Base-by-base conservation (phyloP, 2,797 vertebrate genomes). In the Spondyliosoma cantharus region DNA sequence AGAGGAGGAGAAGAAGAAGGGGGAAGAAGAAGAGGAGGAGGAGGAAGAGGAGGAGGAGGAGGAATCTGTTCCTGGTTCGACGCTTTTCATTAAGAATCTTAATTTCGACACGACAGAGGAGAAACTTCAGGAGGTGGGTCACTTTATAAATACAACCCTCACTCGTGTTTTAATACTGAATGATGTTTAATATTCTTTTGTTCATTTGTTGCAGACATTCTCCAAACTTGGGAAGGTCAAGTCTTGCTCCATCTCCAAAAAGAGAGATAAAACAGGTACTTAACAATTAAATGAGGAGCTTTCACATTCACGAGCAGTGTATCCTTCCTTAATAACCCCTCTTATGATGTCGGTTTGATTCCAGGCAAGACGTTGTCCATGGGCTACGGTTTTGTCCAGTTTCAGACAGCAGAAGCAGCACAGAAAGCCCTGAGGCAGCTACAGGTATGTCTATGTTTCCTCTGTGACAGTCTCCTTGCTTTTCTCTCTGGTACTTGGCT, bases 321-420 rank as follows among this genome's bases (percentile, higher is more conserved):
- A 19, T 46, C 37, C 9, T 2, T 37, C 37, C 37, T 42, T 25
- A 42, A 70, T 15, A 19, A 19, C 29, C 9, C 9, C 6, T 3
- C 2, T 25, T 20, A 43, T 13, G 25, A 17, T 75, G 29, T 84
- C 50, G 3, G 68, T 82, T 61, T 87, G 27, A 60, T 74, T 86
- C n/a, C 81, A 99, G 98, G 98, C 45, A 83, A 85, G 5, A 73
- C 96, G 60, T 93, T 97, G 8, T 97, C 98, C 13, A 97, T 99
- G 98, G 98, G 98, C 20, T 99, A 98, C 50, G 98, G 98, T 0
- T 99, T 99, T 91, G 96, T 99, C 85, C 96, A 97, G 63, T 99
- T 97, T 91, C 95, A 87, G 92, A 97, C 95, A 58, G 95, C 97
- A 0, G 95, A 97, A 71, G 90, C 95, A 0, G 97, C 98, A 52